Base-by-base conservation (phyloP, 2,113 vertebrate genomes). In the Prionailurus bengalensis region DNA sequence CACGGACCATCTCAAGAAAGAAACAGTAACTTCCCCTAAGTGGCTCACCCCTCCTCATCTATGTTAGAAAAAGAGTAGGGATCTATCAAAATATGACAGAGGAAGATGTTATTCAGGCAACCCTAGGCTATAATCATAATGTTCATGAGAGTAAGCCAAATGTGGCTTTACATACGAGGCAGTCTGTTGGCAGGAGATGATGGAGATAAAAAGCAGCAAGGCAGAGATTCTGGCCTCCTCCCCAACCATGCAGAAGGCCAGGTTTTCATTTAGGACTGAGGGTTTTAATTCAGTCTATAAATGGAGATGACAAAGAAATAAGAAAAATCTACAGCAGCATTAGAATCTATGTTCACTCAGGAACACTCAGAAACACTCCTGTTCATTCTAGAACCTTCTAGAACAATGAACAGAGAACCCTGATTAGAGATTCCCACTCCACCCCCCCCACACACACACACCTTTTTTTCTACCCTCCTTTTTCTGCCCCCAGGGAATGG, bases 11-110 rank as follows among this genome's bases (percentile, higher is more conserved):
- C 16, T 95, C 81, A 93, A 95, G 89, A 97, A 78, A 82, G 96
- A 95, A 80, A 66, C 88, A 97, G 95, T 80, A 87, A 96, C 95
- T 97, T 97, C 97, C 97, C 97, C 95, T 96, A 73, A 74, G 97
- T 94, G 97, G 73, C 70, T 96, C 97, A 45, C 94, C 96, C 90
- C 79, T 97, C 96, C 94, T 97, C 86, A 31, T 91, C 89, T 1
- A 0, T 31, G 5, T 68, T 93, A 89, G 73, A 89, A 97, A 97
- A 98, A 95, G 92, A 95, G 96, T 78, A 95, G 82, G 90, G 96
- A 92, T 80, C 76, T 81, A 96, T 87, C 68, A 27, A 96, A 95
- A 76, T 85, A 91, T 27, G 33, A 36, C 95, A 66, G 83, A 97
- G 63, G 79, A 39, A 12, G 92, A 94, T 39, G 51, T 97, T 61